Percentiles rank a stretch among this genome's conserved stretches.
phyloP scores from a whole-genome alignment of 2,888 invertebrate genomes.

The Danaus chrysippus region DNA sequence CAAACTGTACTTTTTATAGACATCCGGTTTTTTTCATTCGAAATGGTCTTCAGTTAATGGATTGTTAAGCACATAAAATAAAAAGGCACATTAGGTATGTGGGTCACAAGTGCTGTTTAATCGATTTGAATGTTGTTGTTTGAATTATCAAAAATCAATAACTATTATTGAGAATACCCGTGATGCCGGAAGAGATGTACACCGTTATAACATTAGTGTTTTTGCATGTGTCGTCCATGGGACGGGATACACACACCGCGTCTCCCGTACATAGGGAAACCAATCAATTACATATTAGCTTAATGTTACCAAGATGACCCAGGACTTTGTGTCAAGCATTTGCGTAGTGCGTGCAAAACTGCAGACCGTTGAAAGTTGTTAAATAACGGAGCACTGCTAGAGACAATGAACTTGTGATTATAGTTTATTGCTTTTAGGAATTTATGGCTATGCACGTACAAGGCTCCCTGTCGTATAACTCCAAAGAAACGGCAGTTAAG shows the following conservation, averaged over 20 bases:
- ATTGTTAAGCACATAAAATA: neutral
- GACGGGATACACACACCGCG: slow-evolving; percentile 55
- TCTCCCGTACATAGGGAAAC: slow-evolving; percentile 61
- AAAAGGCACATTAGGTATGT: slow-evolving; percentile 13
- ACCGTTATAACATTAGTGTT: slow-evolving; percentile 74
- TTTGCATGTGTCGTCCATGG: slow-evolving; percentile 70
- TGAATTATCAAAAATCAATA: slow-evolving; percentile 25
- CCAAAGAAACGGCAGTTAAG: slow-evolving; percentile 22
- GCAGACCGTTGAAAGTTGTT: slow-evolving; percentile 44
- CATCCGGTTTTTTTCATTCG: slow-evolving; percentile 2
- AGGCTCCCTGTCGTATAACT: slow-evolving; percentile 19
- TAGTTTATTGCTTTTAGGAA: slow-evolving; percentile 42
- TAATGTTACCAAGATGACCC: slow-evolving; percentile 69
- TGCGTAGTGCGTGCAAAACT: slow-evolving; percentile 56
- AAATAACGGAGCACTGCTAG: slow-evolving; percentile 47
- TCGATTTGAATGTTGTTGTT: slow-evolving; percentile 19
- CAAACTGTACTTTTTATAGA: slow-evolving; percentile 7
- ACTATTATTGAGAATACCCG: slow-evolving; percentile 28
- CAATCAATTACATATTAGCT: slow-evolving; percentile 78
- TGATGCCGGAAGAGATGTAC: slow-evolving; percentile 44
- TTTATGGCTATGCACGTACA: slow-evolving; percentile 26
- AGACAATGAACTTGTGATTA: slow-evolving; percentile 57
- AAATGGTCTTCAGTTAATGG: slow-evolving; percentile 6
- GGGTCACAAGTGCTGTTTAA: slow-evolving; percentile 19
- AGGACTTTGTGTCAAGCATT: slow-evolving; percentile 54